Evolutionary conservation across 2,797 vertebrate genomes (phyloP).

Genomic region (Malacoraja senta): DNA sequence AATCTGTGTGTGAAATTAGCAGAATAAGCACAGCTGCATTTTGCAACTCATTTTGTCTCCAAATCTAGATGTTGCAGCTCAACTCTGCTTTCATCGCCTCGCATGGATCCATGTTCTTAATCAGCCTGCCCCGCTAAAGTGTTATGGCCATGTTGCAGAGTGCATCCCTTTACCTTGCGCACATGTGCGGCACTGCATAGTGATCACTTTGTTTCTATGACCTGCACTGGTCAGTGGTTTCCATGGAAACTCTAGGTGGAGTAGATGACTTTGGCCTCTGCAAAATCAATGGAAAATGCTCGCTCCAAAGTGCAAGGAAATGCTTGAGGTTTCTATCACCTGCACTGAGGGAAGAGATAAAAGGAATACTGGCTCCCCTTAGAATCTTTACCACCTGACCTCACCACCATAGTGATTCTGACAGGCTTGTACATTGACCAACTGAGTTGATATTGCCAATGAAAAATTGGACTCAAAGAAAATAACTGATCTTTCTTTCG

Average conservation of each 20-base stretch:
- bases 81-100: not conserved
- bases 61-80: not conserved
- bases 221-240: not conserved
- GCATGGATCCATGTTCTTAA: not conserved
- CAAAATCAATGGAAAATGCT: not conserved
- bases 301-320: not conserved
- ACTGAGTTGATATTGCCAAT: not conserved
- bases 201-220: not conserved
- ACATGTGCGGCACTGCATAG: not conserved
- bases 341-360: not conserved
- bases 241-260: not conserved
- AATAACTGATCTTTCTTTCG: not conserved
- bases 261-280: not conserved
- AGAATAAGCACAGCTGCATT: not conserved
- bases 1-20: not conserved
- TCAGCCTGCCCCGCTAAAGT: not conserved
- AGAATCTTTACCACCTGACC: not conserved
- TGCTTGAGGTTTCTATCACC: not conserved
- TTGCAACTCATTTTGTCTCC: not conserved
- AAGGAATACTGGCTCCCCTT: not conserved
- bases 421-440: not conserved
- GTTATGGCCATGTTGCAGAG: not conserved
- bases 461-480: not conserved
- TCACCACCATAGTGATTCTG: not conserved
- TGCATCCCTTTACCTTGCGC: not conserved